Base-by-base conservation (phyloP, 2,113 vertebrate genomes). In the Poecilia latipinna region DNA sequence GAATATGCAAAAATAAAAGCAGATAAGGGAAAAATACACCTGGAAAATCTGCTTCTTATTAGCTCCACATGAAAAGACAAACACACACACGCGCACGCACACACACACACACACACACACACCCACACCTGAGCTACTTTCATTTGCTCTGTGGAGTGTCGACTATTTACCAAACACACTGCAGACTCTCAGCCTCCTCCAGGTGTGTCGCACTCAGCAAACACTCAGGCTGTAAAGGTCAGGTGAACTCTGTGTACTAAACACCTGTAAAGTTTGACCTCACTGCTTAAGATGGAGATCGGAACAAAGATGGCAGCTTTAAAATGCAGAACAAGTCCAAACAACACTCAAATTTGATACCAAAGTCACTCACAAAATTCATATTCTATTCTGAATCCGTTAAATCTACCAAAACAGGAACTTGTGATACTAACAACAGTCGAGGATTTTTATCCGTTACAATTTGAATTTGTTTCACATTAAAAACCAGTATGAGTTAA, bases 121-220 rank as follows among this genome's bases (percentile, higher is more conserved):
- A 60, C 60, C 28, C 28, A 33, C 65, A 69, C 51, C 28, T 2
- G 11, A 4, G 62, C 22, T 2, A n/a, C 73, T 74, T 61, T 54
- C 69, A 77, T 84, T 82, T 75, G 82, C 26, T 32, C 65, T 28
- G 57, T 57, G 57, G 61, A 74, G 64, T 29, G 24, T 44, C 24
- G 42, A 44, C n/a, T 78, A 81, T 82, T 88, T 86, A 77, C 65
- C 65, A 79, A 87, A 83, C 72, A 86, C 29, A 15, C 42, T 15
- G 29, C 68, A 76, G 70, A 78, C 70, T 48, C 65, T 19, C 65
- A 24, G 65, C 29, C 72, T 62, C 63, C 73, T 42, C 69, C 65
- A 13, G 24, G 68, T 17, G 31, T 2, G 17, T 37, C 68, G 65
- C 72, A 29, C 24, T 81, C 70, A 11, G 64, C 63, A 81, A 66